phyloP scores from a whole-genome alignment of 92 coral and sea anemone genomes.

The Pocillopora meandrina region DNA sequence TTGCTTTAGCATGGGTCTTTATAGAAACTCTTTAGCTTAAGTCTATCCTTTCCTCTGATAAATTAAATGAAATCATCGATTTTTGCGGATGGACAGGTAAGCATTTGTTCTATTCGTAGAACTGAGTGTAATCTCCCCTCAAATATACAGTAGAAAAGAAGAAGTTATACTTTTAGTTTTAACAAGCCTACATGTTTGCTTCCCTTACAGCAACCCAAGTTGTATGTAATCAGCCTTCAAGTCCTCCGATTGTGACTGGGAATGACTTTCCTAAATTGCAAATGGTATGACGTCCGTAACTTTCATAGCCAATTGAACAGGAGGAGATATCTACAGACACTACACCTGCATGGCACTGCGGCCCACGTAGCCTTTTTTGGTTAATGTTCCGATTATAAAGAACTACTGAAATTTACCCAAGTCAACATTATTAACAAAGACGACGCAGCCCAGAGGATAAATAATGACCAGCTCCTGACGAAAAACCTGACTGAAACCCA shows the following conservation, averaged over 20 bases:
- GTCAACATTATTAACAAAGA: not conserved
- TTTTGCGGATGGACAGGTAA: no score
- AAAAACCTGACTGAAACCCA: no score
- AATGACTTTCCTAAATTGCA: not conserved
- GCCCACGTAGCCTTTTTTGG: not conserved
- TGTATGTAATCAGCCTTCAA: not conserved
- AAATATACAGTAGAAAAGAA: no score
- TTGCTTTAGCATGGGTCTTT: no score
- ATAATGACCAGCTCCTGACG: no score
- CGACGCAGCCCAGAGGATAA: not conserved
- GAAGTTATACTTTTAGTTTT: not conserved
- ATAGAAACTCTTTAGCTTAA: no score
- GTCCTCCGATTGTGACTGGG: not conserved
- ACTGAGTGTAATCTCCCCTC: no score
- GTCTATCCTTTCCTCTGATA: no score
- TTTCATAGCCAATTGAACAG: not conserved
- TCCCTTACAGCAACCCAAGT: slow-evolving; percentile 10
- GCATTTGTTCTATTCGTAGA: no score
- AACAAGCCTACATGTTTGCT: not conserved
- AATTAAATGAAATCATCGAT: no score
- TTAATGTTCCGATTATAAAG: not conserved
- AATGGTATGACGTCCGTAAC: not conserved
- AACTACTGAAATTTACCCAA: not conserved
- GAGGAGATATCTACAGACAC: not conserved
- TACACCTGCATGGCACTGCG: not conserved